Percentiles rank a stretch among this genome's conserved stretches.
phyloP scores from a whole-genome alignment of 2,797 vertebrate species.

The Gallinago solitaria region DNA sequence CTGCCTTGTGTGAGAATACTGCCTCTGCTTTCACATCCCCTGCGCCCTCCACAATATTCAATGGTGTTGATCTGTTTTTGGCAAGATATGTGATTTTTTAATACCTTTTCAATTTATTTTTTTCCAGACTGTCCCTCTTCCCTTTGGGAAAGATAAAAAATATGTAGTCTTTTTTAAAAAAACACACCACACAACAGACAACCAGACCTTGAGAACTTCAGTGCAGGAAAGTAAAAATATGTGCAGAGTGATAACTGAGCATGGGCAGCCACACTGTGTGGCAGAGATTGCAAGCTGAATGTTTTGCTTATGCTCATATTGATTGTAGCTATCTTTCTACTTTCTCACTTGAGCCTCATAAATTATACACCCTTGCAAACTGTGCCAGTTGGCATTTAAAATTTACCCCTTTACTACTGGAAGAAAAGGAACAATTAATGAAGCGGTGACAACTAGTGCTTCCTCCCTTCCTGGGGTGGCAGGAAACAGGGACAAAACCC shows the following conservation, averaged over 20 bases:
- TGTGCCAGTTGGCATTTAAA: background rate
- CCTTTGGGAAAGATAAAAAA: background rate
- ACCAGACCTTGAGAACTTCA: background rate
- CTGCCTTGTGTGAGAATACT: background rate
- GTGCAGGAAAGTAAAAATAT: slow-evolving; percentile 7
- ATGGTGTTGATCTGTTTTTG: background rate
- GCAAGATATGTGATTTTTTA: background rate
- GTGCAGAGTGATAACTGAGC: slow-evolving; percentile 14
- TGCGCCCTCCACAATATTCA: background rate
- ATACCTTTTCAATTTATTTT: background rate
- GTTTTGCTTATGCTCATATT: slow-evolving; percentile 16
- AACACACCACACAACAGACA: background rate
- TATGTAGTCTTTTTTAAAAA: background rate
- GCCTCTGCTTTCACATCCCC: background rate
- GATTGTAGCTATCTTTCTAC: slow-evolving; percentile 22
- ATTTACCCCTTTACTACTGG: background rate
- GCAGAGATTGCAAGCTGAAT: slow-evolving; percentile 21
- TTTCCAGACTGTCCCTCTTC: background rate
- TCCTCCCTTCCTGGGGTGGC: background rate
- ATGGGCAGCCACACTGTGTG: background rate
- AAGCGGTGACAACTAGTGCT: background rate
- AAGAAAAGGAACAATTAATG: background rate
- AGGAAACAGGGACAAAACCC: background rate
- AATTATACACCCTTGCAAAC: slow-evolving; percentile 18
- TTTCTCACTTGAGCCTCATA: background rate